Base-by-base conservation (phyloP, 2,113 vertebrate species). In the Reinhardtius hippoglossoides region DNA sequence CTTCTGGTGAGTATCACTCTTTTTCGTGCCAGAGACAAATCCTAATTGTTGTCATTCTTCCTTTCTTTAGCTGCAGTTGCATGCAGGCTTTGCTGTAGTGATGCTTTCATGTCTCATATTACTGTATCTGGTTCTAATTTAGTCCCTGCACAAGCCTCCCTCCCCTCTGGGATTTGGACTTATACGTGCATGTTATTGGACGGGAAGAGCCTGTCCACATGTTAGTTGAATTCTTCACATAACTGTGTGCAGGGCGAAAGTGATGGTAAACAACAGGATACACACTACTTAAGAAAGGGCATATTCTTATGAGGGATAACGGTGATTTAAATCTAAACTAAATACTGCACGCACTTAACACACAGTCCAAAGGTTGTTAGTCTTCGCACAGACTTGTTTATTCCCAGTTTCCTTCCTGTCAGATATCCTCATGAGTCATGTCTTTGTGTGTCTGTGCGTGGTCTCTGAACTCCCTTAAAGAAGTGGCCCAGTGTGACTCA, bases 61-160 rank as follows among this genome's bases (percentile, higher is more conserved):
- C 24, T 59, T 26, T 23, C 10, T 50, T 71, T 55, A 21, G 59
- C 48, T 68, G 46, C 74, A 67, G 65, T n/a, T 59, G 23, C 9
- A 52, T 37, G 15, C 50, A 60, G 52, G 42, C 42, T 84, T 50
- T 59, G 70, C 64, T 70, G 31, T 71, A 66, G 55, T 67, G 73
- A 80, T 77, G 79, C 78, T 83, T 37, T 75, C 24, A 8, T 57
- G 68, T 66, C 59, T 81, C 74, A 55, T 61, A 66, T 84, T 79
- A 76, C 70, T 82, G 64, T 5, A 24, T 88, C 82, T 88, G 88
- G 75, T 85, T 91, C 58, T 84, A 73, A 85, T 87, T 87, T 80
- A 63, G 76, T 82, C 54, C n/a, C n/a, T 60, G 42, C 42, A 67
- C 9, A n/a, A 42, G 1, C 16, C 31, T 31, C 48, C 65, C 70